These are phyloP conservation scores for Diachrysia chrysitis DNA, from an alignment of 2,888 invertebrate species.

Conservation along the genomic window DNA sequence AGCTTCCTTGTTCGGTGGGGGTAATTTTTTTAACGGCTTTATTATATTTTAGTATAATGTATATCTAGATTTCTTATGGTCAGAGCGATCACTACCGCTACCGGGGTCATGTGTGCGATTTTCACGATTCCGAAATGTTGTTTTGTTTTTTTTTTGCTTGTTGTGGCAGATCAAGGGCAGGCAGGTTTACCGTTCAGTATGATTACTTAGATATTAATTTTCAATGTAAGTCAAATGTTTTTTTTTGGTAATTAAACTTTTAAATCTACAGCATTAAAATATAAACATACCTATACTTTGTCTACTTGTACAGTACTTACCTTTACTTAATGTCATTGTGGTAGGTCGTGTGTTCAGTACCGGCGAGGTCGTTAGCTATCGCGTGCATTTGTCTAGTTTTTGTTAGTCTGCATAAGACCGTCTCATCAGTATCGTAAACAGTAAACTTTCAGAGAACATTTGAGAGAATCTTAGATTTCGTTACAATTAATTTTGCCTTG, in stretches of 20 bases:
- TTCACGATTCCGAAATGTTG: neutral
- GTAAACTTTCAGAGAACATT: neutral
- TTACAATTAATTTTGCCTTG: neutral
- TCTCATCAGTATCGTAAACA: neutral
- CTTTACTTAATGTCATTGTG: neutral
- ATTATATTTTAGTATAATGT: constrained; percentile 9
- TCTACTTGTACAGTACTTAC: neutral
- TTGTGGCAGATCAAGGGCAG: neutral
- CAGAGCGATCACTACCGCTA: constrained; percentile 12
- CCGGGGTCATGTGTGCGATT: constrained; percentile 6
- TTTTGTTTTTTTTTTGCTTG: neutral
- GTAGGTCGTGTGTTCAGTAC: constrained; percentile 5
- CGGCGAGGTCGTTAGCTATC: constrained; percentile 2
- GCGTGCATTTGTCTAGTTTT: constrained; percentile 4
- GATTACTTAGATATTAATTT: neutral
- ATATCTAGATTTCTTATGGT: constrained; percentile 9
- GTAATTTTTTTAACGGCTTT: constrained; percentile 5
- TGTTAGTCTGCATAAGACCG: neutral
- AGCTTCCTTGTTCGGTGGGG: constrained; percentile 13
- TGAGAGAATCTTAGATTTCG: neutral
- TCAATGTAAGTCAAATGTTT: too few relatives aligned
- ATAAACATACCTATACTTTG: too few relatives aligned
- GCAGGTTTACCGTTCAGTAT: neutral
- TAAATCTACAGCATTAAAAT: too few relatives aligned
- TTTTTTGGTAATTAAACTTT: too few relatives aligned